These are phyloP conservation scores for Drosophila emarginata DNA, from an alignment of 2,888 invertebrate species.

Conservation along the genomic window DNA sequence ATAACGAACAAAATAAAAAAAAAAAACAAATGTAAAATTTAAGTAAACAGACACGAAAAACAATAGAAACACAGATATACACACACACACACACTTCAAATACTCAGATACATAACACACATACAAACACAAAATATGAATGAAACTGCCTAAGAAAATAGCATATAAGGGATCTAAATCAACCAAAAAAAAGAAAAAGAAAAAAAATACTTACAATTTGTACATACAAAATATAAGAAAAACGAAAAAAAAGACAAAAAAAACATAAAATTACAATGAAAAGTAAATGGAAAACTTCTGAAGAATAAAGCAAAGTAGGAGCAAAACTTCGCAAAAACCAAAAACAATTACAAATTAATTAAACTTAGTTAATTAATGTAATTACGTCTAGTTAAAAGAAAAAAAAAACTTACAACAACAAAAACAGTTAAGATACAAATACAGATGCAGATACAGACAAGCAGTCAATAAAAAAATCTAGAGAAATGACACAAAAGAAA, in stretches of 20 bases:
- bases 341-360: constrained; percentile 58
- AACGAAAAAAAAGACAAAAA: constrained; percentile 9
- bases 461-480: constrained; percentile 57
- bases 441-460: constrained; percentile 60
- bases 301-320: constrained; percentile 75
- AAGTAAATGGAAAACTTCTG: constrained; percentile 46
- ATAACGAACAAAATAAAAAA: constrained; percentile 18
- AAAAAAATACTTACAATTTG: no score
- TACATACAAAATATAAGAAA: constrained; percentile 48
- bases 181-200: constrained; percentile 27
- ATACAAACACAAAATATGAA: constrained; percentile 69
- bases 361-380: constrained; percentile 57
- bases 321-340: constrained; percentile 80
- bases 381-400: constrained; percentile 44
- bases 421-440: constrained; percentile 8
- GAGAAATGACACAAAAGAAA: constrained; percentile 24
- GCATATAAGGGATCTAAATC: constrained; percentile 58
- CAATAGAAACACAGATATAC: constrained; percentile 41
- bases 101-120: constrained; percentile 39
- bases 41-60: constrained; percentile 29
- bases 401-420: constrained; percentile 4
- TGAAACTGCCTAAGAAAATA: constrained; percentile 79
- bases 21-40: constrained; percentile 43
- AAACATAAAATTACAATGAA: no score
- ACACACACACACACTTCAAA: constrained; percentile 10